Conservation (phyloP, 2,888 invertebrate genomes). For the Venusia cambrica region DNA sequence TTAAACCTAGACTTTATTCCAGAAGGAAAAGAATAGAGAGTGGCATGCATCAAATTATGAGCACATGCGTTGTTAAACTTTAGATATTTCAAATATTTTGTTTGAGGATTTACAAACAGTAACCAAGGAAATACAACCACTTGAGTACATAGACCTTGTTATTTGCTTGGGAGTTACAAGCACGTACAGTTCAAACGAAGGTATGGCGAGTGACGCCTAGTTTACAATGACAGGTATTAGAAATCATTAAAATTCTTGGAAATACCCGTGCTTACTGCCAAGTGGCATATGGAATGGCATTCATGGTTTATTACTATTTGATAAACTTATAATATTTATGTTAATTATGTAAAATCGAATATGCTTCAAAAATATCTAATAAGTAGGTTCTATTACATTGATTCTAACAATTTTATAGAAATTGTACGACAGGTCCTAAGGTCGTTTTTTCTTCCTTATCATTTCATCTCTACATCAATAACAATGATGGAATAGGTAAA, state of each 20-base stretch:
- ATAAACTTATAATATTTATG: too few species aligned
- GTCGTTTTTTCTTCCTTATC: too few species aligned
- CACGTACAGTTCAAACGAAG: constrained; percentile 15
- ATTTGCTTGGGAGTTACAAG: constrained; percentile 24
- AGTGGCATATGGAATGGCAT: constrained; percentile 12
- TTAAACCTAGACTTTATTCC: constrained; percentile 37
- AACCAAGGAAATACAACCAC: constrained; percentile 51
- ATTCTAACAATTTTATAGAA: too few species aligned
- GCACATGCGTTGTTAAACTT: constrained; percentile 53
- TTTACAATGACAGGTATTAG: constrained; percentile 10
- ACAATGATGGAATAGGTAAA: too few species aligned
- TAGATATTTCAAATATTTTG: constrained; percentile 60
- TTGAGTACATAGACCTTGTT: constrained; percentile 41
- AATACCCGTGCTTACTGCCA: constrained; percentile 22
- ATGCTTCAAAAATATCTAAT: too few species aligned
- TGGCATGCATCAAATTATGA: constrained; percentile 19
- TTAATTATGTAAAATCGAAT: too few species aligned
- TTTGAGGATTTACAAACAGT: constrained; percentile 56
- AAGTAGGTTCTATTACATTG: too few species aligned
- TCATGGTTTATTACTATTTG: constrained; percentile 12
- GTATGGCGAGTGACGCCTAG: constrained; percentile 9
- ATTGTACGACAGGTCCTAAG: too few species aligned
- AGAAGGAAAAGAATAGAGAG: constrained; percentile 30
- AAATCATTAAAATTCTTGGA: constrained; percentile 28
- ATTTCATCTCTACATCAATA: too few species aligned